A percentile compares a stretch with the other conserved stretches of the same genome.
phyloP scores from a whole-genome alignment of 2,888 invertebrate species.

The Lithosia quadra region DNA sequence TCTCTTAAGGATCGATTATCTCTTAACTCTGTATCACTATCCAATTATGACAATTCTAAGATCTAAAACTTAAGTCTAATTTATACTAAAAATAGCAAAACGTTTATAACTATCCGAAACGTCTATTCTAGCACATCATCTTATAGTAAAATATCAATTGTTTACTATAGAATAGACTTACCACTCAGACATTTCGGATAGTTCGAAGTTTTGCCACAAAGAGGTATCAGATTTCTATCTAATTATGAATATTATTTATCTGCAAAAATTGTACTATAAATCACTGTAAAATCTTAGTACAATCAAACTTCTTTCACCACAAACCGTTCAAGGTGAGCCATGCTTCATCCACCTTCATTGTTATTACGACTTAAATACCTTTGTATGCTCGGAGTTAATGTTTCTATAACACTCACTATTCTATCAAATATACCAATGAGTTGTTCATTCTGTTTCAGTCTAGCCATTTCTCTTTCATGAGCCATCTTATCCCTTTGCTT shows the following conservation, averaged over 20 bases:
- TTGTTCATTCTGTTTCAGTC: slow-evolving; percentile 46
- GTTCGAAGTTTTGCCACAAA: no score
- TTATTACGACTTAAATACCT: slow-evolving; percentile 32
- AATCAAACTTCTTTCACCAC: not conserved
- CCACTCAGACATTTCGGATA: no score
- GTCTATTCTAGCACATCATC: no score
- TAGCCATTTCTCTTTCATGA: slow-evolving; percentile 50
- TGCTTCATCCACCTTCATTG: slow-evolving; percentile 21
- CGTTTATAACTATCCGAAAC: no score
- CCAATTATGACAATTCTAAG: not conserved
- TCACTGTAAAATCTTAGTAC: not conserved
- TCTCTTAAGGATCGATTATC: no score
- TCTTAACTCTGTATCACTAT: not conserved
- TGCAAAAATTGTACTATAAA: not conserved
- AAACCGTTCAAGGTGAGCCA: not conserved
- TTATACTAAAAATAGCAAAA: no score
- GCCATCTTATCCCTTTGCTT: slow-evolving; percentile 41
- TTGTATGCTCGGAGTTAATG: slow-evolving; percentile 41
- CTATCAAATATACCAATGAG: slow-evolving; percentile 40
- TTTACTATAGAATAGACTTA: no score
- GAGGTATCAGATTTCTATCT: not conserved
- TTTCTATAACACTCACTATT: slow-evolving; percentile 46
- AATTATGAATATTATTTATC: not conserved
- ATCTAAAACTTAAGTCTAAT: not conserved
- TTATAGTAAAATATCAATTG: no score